Evolutionary conservation across 2,797 vertebrate genomes (phyloP).

Genomic region (Gephyroberyx darwinii): DNA sequence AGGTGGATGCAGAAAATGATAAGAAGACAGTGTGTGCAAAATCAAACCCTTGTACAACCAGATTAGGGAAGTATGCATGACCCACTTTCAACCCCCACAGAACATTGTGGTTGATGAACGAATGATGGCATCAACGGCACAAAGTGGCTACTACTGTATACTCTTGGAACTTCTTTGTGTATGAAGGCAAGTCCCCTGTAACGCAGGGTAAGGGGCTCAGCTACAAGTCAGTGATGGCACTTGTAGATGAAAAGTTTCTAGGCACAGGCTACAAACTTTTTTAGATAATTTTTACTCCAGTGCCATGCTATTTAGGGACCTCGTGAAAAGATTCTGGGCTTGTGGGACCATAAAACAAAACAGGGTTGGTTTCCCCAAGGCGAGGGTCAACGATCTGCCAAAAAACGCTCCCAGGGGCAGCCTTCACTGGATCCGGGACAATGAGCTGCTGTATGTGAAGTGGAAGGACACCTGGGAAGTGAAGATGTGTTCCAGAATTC

Average conservation of each 20-base stretch:
- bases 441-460: constrained; percentile 60
- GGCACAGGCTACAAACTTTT: constrained; percentile 75
- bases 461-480: constrained; percentile 69
- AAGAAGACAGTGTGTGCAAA: constrained; percentile 59
- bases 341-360: no score
- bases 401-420: constrained; percentile 55
- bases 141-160: constrained; percentile 49
- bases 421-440: constrained; percentile 65
- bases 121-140: constrained; percentile 74
- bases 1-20: no score
- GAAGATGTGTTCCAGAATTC: constrained; percentile 63
- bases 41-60: constrained; percentile 71
- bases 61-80: constrained; percentile 66
- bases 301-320: constrained; percentile 58
- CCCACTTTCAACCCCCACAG: constrained; percentile 68
- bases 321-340: constrained; percentile 64
- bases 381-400: constrained; percentile 29
- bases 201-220: constrained; percentile 55
- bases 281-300: constrained; percentile 79
- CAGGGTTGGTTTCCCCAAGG: constrained; percentile 50
- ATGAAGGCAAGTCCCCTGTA: constrained; percentile 50
- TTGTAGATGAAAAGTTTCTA: constrained; percentile 54
- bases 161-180: constrained; percentile 75
- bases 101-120: constrained; percentile 76
- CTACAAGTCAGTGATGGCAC: constrained; percentile 69